phyloP scores from a whole-genome alignment of 2,797 vertebrate species.

The Cyclopterus lumpus region DNA sequence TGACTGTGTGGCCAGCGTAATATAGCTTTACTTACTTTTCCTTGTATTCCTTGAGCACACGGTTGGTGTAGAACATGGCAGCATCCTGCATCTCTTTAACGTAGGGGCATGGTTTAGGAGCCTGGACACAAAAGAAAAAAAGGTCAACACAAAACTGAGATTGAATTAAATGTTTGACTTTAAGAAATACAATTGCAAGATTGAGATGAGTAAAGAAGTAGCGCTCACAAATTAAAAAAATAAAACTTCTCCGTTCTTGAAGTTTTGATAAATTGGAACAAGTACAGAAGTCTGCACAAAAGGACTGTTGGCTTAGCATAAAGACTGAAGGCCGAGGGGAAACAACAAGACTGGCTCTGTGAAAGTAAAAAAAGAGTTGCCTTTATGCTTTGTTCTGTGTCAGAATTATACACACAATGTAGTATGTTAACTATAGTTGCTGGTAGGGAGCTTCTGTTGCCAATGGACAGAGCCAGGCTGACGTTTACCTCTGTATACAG shows the following conservation, averaged over 20 bases:
- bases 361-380: not conserved
- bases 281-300: not conserved
- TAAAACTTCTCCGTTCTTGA: not conserved
- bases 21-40: conserved; percentile 83
- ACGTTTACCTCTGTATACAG: not conserved
- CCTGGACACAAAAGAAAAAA: conserved; percentile 65
- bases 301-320: not conserved
- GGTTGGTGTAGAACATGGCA: conserved; percentile 97
- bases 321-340: not conserved
- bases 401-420: not conserved
- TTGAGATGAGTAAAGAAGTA: not conserved
- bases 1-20: not conserved
- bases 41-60: conserved; percentile 97
- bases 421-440: not conserved
- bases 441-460: not conserved
- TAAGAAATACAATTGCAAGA: too few species aligned
- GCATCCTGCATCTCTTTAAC: conserved; percentile 98
- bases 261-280: not conserved
- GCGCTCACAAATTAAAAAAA: not conserved
- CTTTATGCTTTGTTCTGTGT: not conserved
- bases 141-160: not conserved
- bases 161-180: not conserved
- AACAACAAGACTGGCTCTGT: not conserved
- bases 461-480: not conserved
- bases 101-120: conserved; percentile 92